A percentile compares a stretch with the other conserved stretches of the same genome.
phyloP scores from a whole-genome alignment of 2,888 invertebrate species.

The Pollenia labialis region DNA sequence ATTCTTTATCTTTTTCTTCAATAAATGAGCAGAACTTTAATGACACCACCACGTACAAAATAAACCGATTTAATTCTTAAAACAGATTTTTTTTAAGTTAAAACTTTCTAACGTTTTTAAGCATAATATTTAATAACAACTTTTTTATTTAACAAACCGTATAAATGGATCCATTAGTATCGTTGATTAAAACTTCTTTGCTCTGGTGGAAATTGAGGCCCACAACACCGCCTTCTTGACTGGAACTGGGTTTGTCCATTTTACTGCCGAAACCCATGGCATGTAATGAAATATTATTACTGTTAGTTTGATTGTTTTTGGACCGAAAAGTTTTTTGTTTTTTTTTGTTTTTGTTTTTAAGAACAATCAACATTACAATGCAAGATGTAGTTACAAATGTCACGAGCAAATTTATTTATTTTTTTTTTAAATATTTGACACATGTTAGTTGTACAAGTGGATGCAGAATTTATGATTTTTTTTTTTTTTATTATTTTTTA shows the following conservation, averaged over 20 bases:
- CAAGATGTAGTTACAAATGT: slow-evolving; percentile 20
- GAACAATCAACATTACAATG: slow-evolving; percentile 50
- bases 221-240: slow-evolving; percentile 93
- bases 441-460: neutral
- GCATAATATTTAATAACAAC: neutral
- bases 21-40: too few relatives aligned
- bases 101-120: too few relatives aligned
- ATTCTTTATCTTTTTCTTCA: too few relatives aligned
- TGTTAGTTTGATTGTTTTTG: slow-evolving; percentile 79
- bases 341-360: neutral
- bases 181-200: slow-evolving; percentile 93
- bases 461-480: slow-evolving; percentile 9
- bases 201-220: slow-evolving; percentile 96
- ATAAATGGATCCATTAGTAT: slow-evolving; percentile 87
- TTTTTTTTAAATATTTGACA: slow-evolving; percentile 4
- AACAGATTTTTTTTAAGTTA: too few relatives aligned
- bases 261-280: slow-evolving; percentile 92
- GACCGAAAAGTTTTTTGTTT: neutral
- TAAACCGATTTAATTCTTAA: too few relatives aligned
- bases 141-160: slow-evolving; percentile 79
- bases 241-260: slow-evolving; percentile 92
- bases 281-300: slow-evolving; percentile 91
- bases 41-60: too few relatives aligned
- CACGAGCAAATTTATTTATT: neutral
- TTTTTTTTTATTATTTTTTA: slow-evolving; percentile 22